Evolutionary conservation across 2,888 invertebrate genomes (phyloP), one percentile per base, ranked within the genome.

Genomic region (Operophtera brumata): DNA sequence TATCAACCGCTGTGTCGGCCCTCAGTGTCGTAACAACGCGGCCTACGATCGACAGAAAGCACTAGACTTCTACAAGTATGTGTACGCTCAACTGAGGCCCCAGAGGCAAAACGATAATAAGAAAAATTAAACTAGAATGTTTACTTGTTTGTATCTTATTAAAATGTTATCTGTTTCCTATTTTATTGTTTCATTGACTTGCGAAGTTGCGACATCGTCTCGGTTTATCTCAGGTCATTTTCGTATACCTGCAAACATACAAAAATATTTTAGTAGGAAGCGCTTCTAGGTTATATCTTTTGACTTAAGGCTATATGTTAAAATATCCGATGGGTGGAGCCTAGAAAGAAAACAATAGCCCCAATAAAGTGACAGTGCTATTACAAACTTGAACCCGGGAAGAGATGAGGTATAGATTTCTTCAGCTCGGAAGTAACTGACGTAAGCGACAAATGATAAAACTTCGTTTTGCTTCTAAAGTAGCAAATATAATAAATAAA

Each of bases 11-110:
- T 89, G 88, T 55, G 75, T 82, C 0, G 86, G 85, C 0, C 61
- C 72, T 4, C 77, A 82, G 12, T 88, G 90, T 53, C 75, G 82
- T 11, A 84, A 79, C 47, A 84, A 78, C 43, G 80, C 72, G 1
- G 83, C 82, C 0, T 81, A 87, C 59, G 84, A 90, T 57, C 82
- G 70, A 50, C 88, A 89, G 60, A 88, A 85, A 68, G 91, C 90
- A 9, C 70, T 90, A 41, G 89, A 90, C 61, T 90, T 90, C 65
- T 91, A 91, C 65, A 91, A 87, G 73, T 90, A 89, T 59, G 84
- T 91, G 4, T 90, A 89, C 65, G 86, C 90, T 2, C 90, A 90
- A 56, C 61, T 91, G 34, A 77, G 89, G 10, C 71, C 82, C 14
- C 87, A 87, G 14, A 75, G 75, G 59, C 74, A 64, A 47, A 77